Conservation (phyloP, 92 coral and sea anemone species). For the Isaurus tuberculatus region DNA sequence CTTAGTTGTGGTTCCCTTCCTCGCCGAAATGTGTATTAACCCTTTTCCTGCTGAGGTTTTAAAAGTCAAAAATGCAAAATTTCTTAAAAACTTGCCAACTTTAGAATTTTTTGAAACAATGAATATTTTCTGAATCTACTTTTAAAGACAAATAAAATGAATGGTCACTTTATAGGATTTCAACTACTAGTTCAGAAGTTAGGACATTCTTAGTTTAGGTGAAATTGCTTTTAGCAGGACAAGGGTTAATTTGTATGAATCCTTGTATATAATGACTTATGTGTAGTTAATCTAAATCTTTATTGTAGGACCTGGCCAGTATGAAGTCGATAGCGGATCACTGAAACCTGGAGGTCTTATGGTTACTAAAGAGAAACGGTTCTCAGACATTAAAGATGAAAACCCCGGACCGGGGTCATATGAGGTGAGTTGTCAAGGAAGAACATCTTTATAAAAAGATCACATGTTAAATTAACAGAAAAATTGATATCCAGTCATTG, state of each 20-base stretch:
- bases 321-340: conserved; percentile 53
- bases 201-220: no score
- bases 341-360: conserved; percentile 84
- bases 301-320: conserved; percentile 93
- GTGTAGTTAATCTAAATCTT: neutral
- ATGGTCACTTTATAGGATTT: no score
- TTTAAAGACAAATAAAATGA: no score
- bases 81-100: no score
- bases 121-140: no score
- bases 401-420: conserved; percentile 97
- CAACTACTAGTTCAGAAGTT: no score
- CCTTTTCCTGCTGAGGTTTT: no score
- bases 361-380: conserved; percentile 87
- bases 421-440: conserved; percentile 73
- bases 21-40: no score
- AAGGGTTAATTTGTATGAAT: neutral
- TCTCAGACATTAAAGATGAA: conserved; percentile 69
- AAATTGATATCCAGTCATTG: neutral
- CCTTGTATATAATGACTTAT: no score
- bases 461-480: neutral
- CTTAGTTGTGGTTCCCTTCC: no score
- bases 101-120: no score
- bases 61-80: no score
- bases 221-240: neutral
- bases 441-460: neutral